Conservation (phyloP, 2,797 vertebrate species). For the Pachyuromys duprasi region DNA sequence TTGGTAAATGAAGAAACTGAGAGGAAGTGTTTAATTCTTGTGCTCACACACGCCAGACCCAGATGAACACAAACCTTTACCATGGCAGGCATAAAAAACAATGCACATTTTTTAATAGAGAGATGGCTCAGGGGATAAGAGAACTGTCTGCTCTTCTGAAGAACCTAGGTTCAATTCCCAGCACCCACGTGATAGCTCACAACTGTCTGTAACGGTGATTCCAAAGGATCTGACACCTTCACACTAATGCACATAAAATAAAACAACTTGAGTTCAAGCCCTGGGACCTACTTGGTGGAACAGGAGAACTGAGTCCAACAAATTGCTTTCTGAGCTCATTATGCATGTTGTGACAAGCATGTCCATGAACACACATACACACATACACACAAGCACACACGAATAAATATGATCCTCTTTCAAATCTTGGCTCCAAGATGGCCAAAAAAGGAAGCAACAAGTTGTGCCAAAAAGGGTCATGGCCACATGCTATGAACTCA, state of each 20-base stretch:
- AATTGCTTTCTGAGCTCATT: background rate
- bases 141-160: no score
- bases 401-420: background rate
- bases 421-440: background rate
- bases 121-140: no score
- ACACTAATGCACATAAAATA: no score
- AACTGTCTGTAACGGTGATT: no score
- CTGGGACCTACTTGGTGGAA: background rate
- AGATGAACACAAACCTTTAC: background rate
- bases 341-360: background rate
- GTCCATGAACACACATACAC: no score
- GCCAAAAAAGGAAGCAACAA: no score
- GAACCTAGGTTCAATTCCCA: no score
- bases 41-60: background rate
- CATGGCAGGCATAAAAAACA: background rate
- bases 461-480: background rate
- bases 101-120: background rate
- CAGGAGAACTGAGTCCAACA: background rate
- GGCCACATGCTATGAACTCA: background rate
- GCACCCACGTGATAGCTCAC: no score
- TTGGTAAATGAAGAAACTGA: conserved; percentile 14
- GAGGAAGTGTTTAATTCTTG: background rate
- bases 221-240: no score
- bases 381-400: no score
- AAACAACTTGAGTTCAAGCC: background rate